Percentiles rank a stretch among this genome's conserved stretches.
Evolutionary conservation across 1,140 invertebrate species (phyloP).

Genomic region (Lasioglossum baleicum): DNA sequence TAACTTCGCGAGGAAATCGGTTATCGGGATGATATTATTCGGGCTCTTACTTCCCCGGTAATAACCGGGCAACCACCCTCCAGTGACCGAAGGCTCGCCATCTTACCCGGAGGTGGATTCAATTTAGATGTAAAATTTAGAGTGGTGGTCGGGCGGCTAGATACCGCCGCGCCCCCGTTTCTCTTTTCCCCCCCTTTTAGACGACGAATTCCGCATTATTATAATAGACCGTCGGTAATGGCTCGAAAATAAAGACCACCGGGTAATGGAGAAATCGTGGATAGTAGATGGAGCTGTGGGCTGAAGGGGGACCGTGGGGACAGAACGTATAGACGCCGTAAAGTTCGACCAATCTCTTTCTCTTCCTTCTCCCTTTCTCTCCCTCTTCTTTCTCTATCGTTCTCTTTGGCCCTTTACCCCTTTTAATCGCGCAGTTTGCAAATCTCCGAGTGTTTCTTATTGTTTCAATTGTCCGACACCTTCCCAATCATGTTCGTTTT

Average conservation of each 20-base stretch:
- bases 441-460: conserved; percentile 35
- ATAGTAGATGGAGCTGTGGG: background rate
- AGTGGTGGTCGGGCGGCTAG: conserved; percentile 40
- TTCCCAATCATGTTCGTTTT: conserved; percentile 8
- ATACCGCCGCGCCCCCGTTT: background rate
- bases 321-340: conserved; percentile 12
- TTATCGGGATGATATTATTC: conserved; percentile 74
- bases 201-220: conserved; percentile 57
- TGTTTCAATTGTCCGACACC: background rate
- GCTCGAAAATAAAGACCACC: conserved; percentile 59
- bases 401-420: background rate
- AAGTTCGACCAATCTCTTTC: conserved; percentile 4
- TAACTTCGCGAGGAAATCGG: conserved; percentile 72
- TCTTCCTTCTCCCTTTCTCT: background rate
- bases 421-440: conserved; percentile 12
- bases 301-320: background rate
- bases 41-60: conserved; percentile 60
- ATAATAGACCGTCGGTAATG: conserved; percentile 63
- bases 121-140: conserved; percentile 73
- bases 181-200: conserved; percentile 14
- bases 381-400: background rate
- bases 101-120: conserved; percentile 64
- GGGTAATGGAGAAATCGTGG: conserved; percentile 43
- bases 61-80: conserved; percentile 58
- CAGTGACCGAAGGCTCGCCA: conserved; percentile 35